A percentile compares a stretch with the other conserved stretches of the same genome.
These are phyloP conservation scores for Rhabdomys dilectus DNA, from an alignment of 2,113 vertebrate species.

Conservation along the genomic window DNA sequence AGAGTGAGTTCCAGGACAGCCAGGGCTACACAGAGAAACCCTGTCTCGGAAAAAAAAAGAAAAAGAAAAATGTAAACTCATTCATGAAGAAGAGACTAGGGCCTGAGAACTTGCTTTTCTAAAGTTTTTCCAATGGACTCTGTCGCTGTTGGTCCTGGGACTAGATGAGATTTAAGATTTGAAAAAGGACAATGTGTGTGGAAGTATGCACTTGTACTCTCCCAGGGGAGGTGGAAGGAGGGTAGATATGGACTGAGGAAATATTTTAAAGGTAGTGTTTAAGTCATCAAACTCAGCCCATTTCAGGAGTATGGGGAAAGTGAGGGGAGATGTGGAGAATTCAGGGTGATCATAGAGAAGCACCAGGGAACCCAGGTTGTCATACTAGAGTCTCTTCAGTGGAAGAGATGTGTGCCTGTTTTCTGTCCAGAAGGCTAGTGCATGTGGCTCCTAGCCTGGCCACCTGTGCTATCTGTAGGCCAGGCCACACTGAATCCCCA, in stretches of 20 bases:
- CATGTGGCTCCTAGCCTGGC: not conserved
- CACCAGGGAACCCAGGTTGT: not conserved
- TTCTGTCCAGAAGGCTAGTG: not conserved
- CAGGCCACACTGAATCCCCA: not conserved
- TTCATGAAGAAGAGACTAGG: not conserved
- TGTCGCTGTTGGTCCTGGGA: not conserved
- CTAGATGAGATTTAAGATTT: not conserved
- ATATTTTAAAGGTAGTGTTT: constrained; percentile 2
- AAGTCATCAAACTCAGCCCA: not conserved
- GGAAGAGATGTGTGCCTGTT: not conserved
- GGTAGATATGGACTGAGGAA: not conserved
- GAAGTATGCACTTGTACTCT: not conserved
- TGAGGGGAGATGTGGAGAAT: not conserved
- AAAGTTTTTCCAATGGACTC: not conserved
- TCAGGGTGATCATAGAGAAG: not conserved
- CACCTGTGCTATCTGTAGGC: not conserved
- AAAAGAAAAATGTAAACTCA: not conserved
- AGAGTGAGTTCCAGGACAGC: too few species aligned
- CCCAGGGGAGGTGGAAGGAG: not conserved
- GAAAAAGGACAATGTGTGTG: not conserved
- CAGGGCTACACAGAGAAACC: too few species aligned
- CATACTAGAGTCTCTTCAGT: not conserved
- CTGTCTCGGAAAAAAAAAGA: too few species aligned
- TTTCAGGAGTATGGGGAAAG: constrained; percentile 17
- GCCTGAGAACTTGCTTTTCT: constrained; percentile 27